Evolutionary conservation across 2,113 vertebrate genomes (phyloP).

Genomic region (Ciconia stormi): DNA sequence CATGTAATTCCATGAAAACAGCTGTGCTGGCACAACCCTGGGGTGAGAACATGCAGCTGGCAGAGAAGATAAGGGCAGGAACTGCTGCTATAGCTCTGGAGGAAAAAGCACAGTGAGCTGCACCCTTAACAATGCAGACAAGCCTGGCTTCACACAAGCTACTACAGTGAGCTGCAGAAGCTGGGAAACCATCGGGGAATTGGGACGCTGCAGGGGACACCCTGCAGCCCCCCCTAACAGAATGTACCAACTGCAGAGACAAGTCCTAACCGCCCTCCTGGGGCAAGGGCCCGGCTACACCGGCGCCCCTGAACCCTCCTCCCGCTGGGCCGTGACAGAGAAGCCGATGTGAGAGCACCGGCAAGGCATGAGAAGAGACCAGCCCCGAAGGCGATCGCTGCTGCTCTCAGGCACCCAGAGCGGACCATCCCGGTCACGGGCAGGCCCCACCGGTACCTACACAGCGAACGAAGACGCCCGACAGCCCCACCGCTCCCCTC

Average conservation of each 20-base stretch:
- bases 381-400: accelerated
- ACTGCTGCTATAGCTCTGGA: neutral
- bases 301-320: neutral
- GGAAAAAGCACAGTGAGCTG: neutral
- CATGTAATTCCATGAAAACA: neutral
- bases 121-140: accelerated
- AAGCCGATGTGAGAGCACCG: neutral
- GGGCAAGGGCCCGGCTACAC: neutral
- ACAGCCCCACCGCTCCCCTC: accelerated
- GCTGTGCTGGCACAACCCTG: neutral
- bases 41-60: neutral
- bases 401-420: too few species aligned
- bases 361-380: neutral
- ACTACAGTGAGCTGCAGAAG: neutral
- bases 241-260: neutral
- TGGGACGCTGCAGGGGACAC: neutral
- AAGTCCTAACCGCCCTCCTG: neutral
- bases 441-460: accelerated
- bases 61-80: neutral
- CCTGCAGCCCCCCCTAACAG: neutral
- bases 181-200: neutral
- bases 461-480: accelerated
- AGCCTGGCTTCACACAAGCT: neutral
- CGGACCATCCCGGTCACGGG: accelerated
- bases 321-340: too few species aligned